Base-by-base conservation (phyloP, 2,113 vertebrate species). In the Crotalus horridus region DNA sequence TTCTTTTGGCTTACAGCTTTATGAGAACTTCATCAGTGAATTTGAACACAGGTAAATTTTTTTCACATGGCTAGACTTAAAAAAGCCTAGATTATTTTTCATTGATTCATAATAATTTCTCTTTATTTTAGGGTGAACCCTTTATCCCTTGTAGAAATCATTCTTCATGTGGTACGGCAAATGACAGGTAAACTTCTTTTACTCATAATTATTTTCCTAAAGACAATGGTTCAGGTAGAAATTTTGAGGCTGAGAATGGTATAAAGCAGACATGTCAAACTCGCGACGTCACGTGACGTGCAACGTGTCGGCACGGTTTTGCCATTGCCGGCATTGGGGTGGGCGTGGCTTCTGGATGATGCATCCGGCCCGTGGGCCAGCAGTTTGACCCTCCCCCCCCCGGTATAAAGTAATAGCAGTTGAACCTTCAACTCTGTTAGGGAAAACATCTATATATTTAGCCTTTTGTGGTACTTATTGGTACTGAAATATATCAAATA, bases 11-110 rank as follows among this genome's bases (percentile, higher is more conserved):
- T 91, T 0, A 0, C 97, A 99, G 99, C 98, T 99, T 17, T 99
- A 99, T 5, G 99, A 99, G 94, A 99, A 99, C 94, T 99, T 99
- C 97, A 97, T 99, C 97, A 98, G 98, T 74, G 99, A 99, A 92
- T 99, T 99, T 90, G 99, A 99, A 95, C 99, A 99, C 98, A 98
- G 99, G 99, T 99, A 97, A 97, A 95, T 53, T 17, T 58, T 29
- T 92, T 51, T 88, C n/a, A 1, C 1, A 56, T 24, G n/a, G 8
- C 24, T 74, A 6, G 8, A 43, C 46, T 51, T 10, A 51, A 53
- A 87, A 90, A 12, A 39, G 2, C 11, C 26, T 15, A 85, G 8
- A 59, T 59, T 88, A 69, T 88, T 92, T 39, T 17, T 6, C 0
- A 88, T 0, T n/a, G 3, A 6, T 87, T 43, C 54, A 74, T 56